Conservation (phyloP, 2,113 vertebrate genomes). For the Heteronetta atricapilla region DNA sequence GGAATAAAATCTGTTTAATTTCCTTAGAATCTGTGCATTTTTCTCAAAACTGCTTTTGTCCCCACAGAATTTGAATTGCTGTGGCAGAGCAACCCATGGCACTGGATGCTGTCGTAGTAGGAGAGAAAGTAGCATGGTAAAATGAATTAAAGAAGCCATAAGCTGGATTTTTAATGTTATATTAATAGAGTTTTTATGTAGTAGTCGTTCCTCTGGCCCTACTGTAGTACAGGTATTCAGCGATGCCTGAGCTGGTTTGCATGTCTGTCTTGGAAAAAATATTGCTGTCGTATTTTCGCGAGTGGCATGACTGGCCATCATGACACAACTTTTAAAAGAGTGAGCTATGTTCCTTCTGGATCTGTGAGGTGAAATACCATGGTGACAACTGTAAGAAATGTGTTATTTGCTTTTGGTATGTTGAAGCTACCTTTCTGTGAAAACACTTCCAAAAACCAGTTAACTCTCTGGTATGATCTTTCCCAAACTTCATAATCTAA, state of each 20-base stretch:
- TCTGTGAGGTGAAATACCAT: not conserved
- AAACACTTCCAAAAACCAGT: not conserved
- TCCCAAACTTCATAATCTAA: not conserved
- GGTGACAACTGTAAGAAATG: not conserved
- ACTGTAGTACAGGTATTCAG: not conserved
- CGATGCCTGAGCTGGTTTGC: not conserved
- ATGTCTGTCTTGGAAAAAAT: not conserved
- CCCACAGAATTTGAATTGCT: conserved; percentile 78
- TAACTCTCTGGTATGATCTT: not conserved
- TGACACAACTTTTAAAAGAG: not conserved
- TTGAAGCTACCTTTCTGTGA: not conserved
- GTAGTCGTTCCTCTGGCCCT: not conserved
- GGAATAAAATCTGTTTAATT: not conserved
- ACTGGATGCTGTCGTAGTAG: conserved; percentile 81
- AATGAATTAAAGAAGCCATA: not conserved
- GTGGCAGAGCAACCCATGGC: conserved; percentile 70
- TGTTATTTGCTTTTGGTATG: not conserved
- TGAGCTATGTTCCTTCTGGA: not conserved
- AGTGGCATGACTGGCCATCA: not conserved
- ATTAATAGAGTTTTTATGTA: not conserved
- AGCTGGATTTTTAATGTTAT: not conserved
- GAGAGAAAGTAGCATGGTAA: conserved; percentile 53
- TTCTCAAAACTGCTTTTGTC: not conserved
- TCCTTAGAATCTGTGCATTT: not conserved
- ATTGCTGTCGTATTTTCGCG: not conserved